phyloP scores from a whole-genome alignment of 2,113 vertebrate genomes.

The Dolichotis patagonum region DNA sequence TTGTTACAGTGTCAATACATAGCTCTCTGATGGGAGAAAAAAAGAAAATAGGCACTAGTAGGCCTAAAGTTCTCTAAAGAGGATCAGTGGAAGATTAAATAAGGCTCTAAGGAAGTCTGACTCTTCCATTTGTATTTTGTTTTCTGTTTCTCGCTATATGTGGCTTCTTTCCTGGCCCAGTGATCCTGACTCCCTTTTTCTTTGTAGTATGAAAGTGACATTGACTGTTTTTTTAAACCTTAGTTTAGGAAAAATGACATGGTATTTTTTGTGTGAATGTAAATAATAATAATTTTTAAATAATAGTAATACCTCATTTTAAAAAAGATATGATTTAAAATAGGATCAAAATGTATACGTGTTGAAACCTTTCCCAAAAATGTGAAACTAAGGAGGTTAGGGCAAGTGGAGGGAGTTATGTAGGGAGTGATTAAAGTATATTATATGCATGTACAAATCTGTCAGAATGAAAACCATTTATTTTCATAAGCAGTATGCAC shows the following conservation, averaged over 20 bases:
- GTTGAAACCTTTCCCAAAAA: not conserved
- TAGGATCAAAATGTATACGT: not conserved
- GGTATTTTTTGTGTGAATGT: conserved; percentile 20
- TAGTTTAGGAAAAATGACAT: conserved; percentile 14
- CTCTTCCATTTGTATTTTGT: not conserved
- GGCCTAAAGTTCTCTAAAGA: not conserved
- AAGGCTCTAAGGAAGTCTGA: not conserved
- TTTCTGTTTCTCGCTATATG: not conserved
- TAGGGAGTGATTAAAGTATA: not conserved
- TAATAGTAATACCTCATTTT: not conserved
- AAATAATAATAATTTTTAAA: conserved; percentile 10
- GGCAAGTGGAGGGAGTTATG: not conserved
- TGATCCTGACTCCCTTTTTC: not conserved
- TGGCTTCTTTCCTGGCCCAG: not conserved
- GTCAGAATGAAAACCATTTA: not conserved
- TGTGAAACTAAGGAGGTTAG: not conserved
- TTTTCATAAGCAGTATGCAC: not conserved
- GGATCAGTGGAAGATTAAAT: not conserved
- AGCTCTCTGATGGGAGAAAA: not conserved
- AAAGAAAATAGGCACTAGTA: not conserved
- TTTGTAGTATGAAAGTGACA: not conserved
- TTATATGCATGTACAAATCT: not conserved
- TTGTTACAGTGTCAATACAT: not conserved
- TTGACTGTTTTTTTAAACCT: not conserved
- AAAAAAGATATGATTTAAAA: not conserved